Conservation (phyloP, 2,797 vertebrate genomes). For the Chelon auratus region DNA sequence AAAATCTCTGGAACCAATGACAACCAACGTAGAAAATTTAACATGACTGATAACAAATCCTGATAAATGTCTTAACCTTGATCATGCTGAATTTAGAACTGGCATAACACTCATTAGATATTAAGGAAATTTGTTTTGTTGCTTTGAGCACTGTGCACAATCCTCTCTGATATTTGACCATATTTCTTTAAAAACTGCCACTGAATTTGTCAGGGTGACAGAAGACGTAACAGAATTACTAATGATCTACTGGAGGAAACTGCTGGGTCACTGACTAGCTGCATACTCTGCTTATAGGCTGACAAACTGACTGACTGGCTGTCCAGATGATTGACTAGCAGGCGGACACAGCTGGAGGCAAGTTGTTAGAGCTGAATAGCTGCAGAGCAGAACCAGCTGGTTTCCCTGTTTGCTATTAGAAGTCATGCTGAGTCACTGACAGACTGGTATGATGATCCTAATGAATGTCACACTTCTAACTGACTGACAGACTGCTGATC, state of each 20-base stretch:
- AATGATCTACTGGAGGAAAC: not conserved
- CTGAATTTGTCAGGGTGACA: not conserved
- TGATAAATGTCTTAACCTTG: not conserved
- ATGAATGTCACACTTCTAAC: constrained; percentile 27
- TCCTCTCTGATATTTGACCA: not conserved
- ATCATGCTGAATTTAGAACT: not conserved
- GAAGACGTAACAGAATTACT: not conserved
- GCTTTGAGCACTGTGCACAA: not conserved
- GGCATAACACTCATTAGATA: not conserved
- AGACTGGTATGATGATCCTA: constrained; percentile 18
- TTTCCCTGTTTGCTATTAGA: constrained; percentile 15
- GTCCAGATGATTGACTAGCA: constrained; percentile 16
- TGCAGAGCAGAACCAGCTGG: not conserved
- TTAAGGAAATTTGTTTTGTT: not conserved
- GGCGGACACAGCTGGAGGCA: not conserved
- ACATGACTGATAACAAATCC: not conserved
- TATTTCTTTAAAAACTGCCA: not conserved
- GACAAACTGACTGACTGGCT: constrained; percentile 40
- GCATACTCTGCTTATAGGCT: constrained; percentile 27
- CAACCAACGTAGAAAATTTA: not conserved
- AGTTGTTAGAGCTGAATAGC: constrained; percentile 5
- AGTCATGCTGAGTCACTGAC: constrained; percentile 21
- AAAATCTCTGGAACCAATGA: no score
- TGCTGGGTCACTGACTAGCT: constrained; percentile 15
- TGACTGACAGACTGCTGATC: not conserved